Evolutionary conservation across 2,888 invertebrate species (phyloP), one percentile per base, ranked within the genome.

Genomic region (Phalera bucephala): DNA sequence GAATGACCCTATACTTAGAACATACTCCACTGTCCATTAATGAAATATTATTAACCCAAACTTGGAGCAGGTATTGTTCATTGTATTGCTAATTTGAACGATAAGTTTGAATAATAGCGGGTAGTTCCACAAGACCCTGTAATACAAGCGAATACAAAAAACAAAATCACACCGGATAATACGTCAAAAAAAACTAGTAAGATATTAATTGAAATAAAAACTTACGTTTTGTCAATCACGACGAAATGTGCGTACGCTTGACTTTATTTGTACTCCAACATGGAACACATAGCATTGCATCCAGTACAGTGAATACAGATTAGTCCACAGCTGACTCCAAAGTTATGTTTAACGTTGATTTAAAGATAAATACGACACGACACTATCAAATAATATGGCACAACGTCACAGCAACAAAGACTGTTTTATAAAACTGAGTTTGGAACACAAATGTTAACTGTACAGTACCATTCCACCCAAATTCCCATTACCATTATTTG

Each of bases 241-340:
- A 30, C 33, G 41, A 47, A 45, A 28, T 36, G 33, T 39, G 45
- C 45, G 40, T 51, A 54, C 45, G 45, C 44, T 61, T 56, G 44
- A 57, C 51, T 64, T 63, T 71, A 72, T 65, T 71, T 73, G 70
- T 51, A 66, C 64, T 67, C 61, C 72, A 70, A 71, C 68, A 68
- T 70, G 64, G 60, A 65, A 63, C 72, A 71, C 78, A n/a, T n/a
- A 56, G 58, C 66, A 67, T 66, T 65, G 56, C 72, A 72, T 69
- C 64, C 49, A 64, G 52, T 53, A 66, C 52, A 66, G 51, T 64
- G 64, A 69, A 60, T 70, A 64, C 64, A 54, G 61, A 67, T 40
- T 59, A 56, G 54, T 64, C 62, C 64, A 62, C 68, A 66, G 64
- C 56, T 66, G 65, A 58, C 63, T 60, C 52, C 55, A 63, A 50